Percentiles rank a stretch among this genome's conserved stretches.
phyloP scores from a whole-genome alignment of 2,888 invertebrate genomes.

The Agrochola litura region DNA sequence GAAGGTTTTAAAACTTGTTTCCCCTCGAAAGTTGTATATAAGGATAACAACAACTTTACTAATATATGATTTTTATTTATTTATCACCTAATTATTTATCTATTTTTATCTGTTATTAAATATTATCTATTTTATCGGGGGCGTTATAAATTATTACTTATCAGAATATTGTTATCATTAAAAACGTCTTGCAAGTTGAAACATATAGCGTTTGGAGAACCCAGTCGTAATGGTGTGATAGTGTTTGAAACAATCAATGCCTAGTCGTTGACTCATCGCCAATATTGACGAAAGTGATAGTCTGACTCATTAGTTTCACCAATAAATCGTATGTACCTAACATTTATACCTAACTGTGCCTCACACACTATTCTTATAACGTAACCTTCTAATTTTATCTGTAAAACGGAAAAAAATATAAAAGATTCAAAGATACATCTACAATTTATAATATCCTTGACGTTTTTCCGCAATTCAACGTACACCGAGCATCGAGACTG shows the following conservation, averaged over 20 bases:
- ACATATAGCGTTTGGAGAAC: conserved; percentile 25
- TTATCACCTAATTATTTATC: background rate
- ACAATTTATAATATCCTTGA: conserved; percentile 62
- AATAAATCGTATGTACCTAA: conserved; percentile 9
- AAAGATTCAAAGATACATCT: conserved; percentile 33
- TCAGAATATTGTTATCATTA: conserved; percentile 6
- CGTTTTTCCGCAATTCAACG: conserved; percentile 61
- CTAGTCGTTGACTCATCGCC: conserved; percentile 22
- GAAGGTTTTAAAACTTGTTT: background rate
- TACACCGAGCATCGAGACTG: conserved; percentile 20
- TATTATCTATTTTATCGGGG: conserved; percentile 4
- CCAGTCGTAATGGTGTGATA: conserved; percentile 48
- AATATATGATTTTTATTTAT: background rate
- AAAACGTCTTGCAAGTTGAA: background rate
- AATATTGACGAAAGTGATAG: conserved; percentile 33
- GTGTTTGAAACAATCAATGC: conserved; percentile 15
- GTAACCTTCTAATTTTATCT: conserved; percentile 52
- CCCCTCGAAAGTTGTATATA: background rate
- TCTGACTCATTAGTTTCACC: conserved; percentile 42
- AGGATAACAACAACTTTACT: background rate
- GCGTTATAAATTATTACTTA: conserved; percentile 16
- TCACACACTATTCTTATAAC: conserved; percentile 16
- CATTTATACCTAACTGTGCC: background rate
- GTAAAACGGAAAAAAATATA: conserved; percentile 30
- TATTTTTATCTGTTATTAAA: background rate